Percentiles rank a stretch among this genome's conserved stretches.
These are phyloP conservation scores for Lobophora halterata DNA, from an alignment of 2,888 invertebrate genomes.

Conservation along the genomic window DNA sequence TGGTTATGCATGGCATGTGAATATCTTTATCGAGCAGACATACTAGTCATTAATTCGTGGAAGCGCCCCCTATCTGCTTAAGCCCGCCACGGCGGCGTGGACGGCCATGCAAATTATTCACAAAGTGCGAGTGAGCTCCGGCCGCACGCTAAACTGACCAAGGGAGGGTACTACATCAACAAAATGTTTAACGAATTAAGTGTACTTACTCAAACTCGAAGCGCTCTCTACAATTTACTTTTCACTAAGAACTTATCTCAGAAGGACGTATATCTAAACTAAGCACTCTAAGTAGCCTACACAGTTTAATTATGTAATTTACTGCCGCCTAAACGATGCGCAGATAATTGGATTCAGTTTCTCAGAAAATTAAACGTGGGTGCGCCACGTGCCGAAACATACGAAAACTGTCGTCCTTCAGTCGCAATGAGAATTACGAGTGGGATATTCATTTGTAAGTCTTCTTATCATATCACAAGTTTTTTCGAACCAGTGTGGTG, in stretches of 20 bases:
- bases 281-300: constrained; percentile 1
- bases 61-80: constrained; percentile 27
- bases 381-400: constrained; percentile 3
- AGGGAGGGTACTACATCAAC: constrained; percentile 43
- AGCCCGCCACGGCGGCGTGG: constrained; percentile 28
- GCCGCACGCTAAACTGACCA: constrained; percentile 56
- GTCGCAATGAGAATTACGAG: too few relatives aligned
- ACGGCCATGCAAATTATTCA: constrained; percentile 63
- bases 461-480: too few relatives aligned
- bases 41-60: constrained; percentile 53
- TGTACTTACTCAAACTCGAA: constrained; percentile 33
- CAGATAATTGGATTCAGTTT: constrained; percentile 33
- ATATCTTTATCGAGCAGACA: constrained; percentile 54
- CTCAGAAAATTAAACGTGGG: constrained; percentile 26
- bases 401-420: too few relatives aligned
- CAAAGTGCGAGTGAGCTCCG: constrained; percentile 56
- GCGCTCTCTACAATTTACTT: constrained; percentile 29
- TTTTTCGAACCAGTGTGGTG: too few relatives aligned
- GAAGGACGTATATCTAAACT: constrained; percentile 6
- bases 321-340: constrained; percentile 6
- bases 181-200: constrained; percentile 43
- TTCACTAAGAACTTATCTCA: constrained; percentile 20
- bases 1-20: constrained; percentile 51
- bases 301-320: constrained; percentile 1
- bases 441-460: too few relatives aligned